A percentile compares a stretch with the other conserved stretches of the same genome.
phyloP scores from a whole-genome alignment of 2,888 invertebrate species.

The Chymomyza caudatula region DNA sequence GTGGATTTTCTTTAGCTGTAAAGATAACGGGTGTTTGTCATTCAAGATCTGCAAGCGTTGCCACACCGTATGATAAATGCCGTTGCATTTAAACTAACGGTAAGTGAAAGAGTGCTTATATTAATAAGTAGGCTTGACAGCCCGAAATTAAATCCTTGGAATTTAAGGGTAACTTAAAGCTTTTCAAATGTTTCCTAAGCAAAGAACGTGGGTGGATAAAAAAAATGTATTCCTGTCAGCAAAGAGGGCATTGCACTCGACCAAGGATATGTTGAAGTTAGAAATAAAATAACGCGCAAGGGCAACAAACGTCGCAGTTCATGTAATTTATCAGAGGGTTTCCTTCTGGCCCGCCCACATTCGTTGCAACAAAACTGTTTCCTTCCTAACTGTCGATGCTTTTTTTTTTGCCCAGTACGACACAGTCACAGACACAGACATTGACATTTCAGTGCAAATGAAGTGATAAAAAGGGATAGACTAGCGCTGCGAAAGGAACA shows the following conservation, averaged over 20 bases:
- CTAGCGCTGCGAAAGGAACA: conserved; percentile 8
- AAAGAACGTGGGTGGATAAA: not conserved
- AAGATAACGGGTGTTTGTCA: not conserved
- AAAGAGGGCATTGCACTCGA: conserved; percentile 50
- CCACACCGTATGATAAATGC: not conserved
- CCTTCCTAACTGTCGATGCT: conserved; percentile 39
- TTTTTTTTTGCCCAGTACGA: not conserved
- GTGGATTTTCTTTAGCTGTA: conserved; percentile 27
- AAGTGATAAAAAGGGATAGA: conserved; percentile 57
- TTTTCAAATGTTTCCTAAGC: not conserved
- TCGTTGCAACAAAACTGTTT: conserved; percentile 54
- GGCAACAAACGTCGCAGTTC: conserved; percentile 14
- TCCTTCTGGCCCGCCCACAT: conserved; percentile 10
- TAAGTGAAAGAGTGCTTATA: not conserved
- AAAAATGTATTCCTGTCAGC: conserved; percentile 5
- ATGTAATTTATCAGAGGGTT: conserved; percentile 64
- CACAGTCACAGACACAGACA: conserved; percentile 25
- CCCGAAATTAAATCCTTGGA: not conserved
- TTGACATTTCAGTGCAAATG: conserved; percentile 64
- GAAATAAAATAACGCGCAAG: conserved; percentile 4
- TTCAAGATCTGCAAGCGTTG: too few relatives aligned
- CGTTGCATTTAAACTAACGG: not conserved
- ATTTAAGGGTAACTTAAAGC: not conserved
- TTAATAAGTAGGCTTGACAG: not conserved
- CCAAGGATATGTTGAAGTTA: conserved; percentile 2